A percentile compares a stretch with the other conserved stretches of the same genome.
Conservation (phyloP, 2,797 vertebrate species). For the Pseudopleuronectes americanus region DNA sequence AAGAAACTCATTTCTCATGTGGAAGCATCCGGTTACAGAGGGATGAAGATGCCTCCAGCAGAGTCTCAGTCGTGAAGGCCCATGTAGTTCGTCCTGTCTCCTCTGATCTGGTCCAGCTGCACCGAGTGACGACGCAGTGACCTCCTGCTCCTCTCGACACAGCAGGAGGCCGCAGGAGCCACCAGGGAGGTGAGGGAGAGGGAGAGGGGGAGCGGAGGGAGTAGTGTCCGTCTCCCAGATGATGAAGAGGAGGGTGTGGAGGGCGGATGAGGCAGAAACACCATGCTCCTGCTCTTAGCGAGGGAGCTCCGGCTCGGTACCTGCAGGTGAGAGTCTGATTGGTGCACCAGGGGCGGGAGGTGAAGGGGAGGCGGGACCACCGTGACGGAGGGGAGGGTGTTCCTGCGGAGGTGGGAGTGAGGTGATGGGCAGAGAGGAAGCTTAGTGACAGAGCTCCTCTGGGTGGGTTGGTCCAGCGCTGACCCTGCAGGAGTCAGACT, state of each 20-base stretch:
- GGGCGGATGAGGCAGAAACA: conserved; percentile 51
- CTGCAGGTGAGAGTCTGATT: conserved; percentile 62
- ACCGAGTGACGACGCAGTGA: conserved; percentile 58
- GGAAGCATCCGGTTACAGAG: background rate
- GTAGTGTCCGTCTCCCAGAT: background rate
- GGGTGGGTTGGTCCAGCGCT: conserved; percentile 5
- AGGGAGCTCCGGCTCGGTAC: conserved; percentile 16
- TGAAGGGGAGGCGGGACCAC: conserved; percentile 62
- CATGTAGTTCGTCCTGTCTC: conserved; percentile 2
- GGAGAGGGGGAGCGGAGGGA: conserved; percentile 42
- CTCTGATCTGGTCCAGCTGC: conserved; percentile 60
- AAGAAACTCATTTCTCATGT: too few relatives aligned
- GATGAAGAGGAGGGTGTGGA: conserved; percentile 27
- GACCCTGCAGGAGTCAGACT: conserved; percentile 6
- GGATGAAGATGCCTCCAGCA: background rate
- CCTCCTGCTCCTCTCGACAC: conserved; percentile 37
- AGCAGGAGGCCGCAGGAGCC: conserved; percentile 32
- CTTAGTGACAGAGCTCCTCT: conserved; percentile 16
- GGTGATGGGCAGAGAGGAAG: conserved; percentile 24
- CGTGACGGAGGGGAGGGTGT: conserved; percentile 73
- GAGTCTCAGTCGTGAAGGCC: background rate
- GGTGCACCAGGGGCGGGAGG: conserved; percentile 64
- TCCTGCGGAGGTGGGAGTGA: conserved; percentile 61
- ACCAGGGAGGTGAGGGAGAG: conserved; percentile 40
- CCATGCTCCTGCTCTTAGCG: conserved; percentile 28